Conservation (phyloP, 2,797 vertebrate genomes). For the Amazonetta brasiliensis region DNA sequence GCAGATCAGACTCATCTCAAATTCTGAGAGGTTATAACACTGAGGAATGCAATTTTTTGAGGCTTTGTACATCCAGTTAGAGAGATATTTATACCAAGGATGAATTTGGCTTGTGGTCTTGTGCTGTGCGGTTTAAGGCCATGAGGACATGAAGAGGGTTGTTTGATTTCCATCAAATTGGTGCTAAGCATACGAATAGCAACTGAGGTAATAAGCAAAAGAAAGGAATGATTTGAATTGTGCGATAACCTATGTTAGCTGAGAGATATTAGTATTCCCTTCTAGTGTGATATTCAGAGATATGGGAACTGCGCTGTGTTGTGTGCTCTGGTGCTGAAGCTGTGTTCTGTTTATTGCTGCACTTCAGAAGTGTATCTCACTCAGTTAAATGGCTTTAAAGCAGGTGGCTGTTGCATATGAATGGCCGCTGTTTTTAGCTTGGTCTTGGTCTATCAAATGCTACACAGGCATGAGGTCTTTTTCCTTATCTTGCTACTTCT, state of each 20-base stretch:
- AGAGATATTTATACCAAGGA: background rate
- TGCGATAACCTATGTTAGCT: rapidly evolving
- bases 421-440: background rate
- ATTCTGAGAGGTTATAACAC: background rate
- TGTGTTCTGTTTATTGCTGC: background rate
- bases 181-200: background rate
- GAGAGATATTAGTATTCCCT: background rate
- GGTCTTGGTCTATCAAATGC: background rate
- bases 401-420: background rate
- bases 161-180: background rate
- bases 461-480: background rate
- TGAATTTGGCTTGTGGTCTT: background rate
- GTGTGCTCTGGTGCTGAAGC: background rate
- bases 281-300: background rate
- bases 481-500: background rate
- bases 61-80: background rate
- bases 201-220: background rate
- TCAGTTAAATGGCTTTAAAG: background rate
- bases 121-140: background rate
- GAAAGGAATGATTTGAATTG: background rate
- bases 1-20: background rate
- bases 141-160: background rate
- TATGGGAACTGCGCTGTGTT: background rate
- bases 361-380: background rate
- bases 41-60: background rate